Evolutionary conservation across 2,888 invertebrate species (phyloP).

Genomic region (Timema cristinae): DNA sequence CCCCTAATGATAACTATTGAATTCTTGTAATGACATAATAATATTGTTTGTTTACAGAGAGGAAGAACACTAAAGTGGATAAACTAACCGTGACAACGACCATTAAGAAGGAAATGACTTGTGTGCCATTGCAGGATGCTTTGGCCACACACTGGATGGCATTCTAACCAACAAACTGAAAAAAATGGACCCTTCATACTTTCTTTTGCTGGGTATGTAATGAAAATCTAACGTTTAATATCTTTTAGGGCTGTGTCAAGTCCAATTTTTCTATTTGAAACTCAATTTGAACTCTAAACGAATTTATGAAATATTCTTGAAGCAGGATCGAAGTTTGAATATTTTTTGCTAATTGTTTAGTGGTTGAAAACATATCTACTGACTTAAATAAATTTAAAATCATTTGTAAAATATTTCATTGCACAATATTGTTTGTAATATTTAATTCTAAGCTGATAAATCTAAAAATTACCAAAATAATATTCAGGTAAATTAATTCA

Average conservation of each 20-base stretch:
- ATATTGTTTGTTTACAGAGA: conserved; percentile 1
- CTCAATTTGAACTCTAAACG: too few relatives aligned
- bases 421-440: too few relatives aligned
- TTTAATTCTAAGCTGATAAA: too few relatives aligned
- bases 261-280: too few relatives aligned
- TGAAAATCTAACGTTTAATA: neutral
- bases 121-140: conserved; percentile 64
- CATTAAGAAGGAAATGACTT: conserved; percentile 61
- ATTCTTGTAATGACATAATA: too few relatives aligned
- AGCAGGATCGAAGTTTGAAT: too few relatives aligned
- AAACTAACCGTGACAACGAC: conserved; percentile 52
- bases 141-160: conserved; percentile 61
- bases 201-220: conserved; percentile 59
- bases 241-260: neutral
- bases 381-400: too few relatives aligned
- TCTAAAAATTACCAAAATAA: too few relatives aligned
- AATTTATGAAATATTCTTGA: too few relatives aligned
- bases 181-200: conserved; percentile 68
- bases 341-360: too few relatives aligned
- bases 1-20: too few relatives aligned
- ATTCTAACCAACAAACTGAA: conserved; percentile 59
- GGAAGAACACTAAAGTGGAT: conserved; percentile 48
- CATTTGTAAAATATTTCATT: too few relatives aligned
- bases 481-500: neutral
- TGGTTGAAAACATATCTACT: neutral